phyloP scores from a whole-genome alignment of 1,140 invertebrate genomes.

The Drosophila elegans region DNA sequence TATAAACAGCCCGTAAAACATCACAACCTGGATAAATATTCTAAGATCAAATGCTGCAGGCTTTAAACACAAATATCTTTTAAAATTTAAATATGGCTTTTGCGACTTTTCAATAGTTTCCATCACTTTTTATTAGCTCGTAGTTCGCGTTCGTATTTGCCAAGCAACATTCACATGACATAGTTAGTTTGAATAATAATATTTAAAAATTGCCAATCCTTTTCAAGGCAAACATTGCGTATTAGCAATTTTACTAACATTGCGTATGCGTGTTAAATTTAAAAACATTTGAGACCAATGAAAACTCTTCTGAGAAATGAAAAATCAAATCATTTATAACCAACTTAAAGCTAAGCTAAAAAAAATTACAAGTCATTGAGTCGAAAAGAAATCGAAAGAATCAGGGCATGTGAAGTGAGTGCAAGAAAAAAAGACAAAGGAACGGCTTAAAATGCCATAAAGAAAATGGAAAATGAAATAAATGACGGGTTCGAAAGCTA shows the following conservation, averaged over 20 bases:
- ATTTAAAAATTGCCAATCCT: no score
- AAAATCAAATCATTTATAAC: neutral
- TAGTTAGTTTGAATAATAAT: no score
- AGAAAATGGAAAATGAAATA: constrained; percentile 19
- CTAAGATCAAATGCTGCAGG: no score
- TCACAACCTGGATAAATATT: no score
- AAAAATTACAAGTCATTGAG: constrained; percentile 9
- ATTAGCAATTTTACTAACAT: neutral
- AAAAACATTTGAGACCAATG: neutral
- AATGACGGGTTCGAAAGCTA: constrained; percentile 29
- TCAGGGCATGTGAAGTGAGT: neutral
- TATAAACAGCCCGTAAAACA: no score
- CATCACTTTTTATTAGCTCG: no score
- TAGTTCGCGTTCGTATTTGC: no score
- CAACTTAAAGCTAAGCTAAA: neutral
- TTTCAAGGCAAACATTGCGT: neutral
- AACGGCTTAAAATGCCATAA: constrained; percentile 11
- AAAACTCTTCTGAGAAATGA: neutral
- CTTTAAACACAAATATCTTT: neutral
- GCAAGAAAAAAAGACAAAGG: neutral
- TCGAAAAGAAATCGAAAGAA: constrained; percentile 1
- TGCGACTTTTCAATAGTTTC: no score
- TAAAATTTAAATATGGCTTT: neutral
- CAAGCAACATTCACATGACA: no score
- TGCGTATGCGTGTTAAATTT: constrained; percentile 5